A percentile compares a stretch with the other conserved stretches of the same genome.
Conservation (phyloP, 1,140 invertebrate genomes). For the Pantala flavescens region DNA sequence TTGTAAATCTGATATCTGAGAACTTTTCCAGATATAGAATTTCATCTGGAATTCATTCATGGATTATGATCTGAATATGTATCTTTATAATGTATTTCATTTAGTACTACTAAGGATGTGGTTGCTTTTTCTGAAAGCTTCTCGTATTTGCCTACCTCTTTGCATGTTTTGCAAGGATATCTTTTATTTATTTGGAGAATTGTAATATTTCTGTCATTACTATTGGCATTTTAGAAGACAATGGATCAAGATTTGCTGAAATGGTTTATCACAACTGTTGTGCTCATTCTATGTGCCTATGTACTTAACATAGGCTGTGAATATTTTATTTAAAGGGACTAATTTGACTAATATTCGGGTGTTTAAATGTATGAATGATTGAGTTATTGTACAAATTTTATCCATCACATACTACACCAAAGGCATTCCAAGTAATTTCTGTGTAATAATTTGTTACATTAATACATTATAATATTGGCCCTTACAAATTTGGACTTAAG, state of each 20-base stretch:
- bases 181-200: neutral
- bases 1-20: no score
- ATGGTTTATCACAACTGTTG: neutral
- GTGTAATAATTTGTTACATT: neutral
- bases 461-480: neutral
- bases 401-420: neutral
- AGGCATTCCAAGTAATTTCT: conserved; percentile 3
- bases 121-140: no score
- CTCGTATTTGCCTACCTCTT: no score
- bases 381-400: conserved; percentile 8
- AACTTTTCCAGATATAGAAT: no score
- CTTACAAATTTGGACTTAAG: neutral
- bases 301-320: neutral
- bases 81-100: no score
- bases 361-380: neutral
- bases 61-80: no score
- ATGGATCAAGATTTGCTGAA: neutral
- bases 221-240: neutral
- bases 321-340: neutral
- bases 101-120: no score
- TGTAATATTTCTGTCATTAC: neutral
- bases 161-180: neutral
- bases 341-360: neutral
- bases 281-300: neutral
- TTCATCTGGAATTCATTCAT: no score